A percentile compares a stretch with the other conserved stretches of the same genome.
These are phyloP conservation scores for Petrocephalus microphthalmus DNA, from an alignment of 2,113 vertebrate genomes.

Conservation along the genomic window DNA sequence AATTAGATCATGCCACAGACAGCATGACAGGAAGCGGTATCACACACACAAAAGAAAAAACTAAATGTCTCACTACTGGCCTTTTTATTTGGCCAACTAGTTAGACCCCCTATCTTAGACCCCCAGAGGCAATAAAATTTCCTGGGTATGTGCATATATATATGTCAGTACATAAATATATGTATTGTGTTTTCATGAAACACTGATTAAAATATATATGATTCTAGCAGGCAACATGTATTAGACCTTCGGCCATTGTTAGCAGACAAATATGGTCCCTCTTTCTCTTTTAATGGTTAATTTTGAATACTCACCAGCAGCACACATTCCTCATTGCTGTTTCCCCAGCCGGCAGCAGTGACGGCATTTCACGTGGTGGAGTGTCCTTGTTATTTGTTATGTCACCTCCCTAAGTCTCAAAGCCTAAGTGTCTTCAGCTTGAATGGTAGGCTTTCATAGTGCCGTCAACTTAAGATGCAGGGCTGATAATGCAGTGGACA, in stretches of 20 bases:
- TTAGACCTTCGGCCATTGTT: not conserved
- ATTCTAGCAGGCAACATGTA: not conserved
- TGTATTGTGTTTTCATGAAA: not conserved
- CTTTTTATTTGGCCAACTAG: not conserved
- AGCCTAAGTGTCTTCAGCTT: not conserved
- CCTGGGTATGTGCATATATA: not conserved
- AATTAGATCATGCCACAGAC: not conserved
- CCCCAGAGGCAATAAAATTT: not conserved
- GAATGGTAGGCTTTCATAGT: conserved; percentile 49
- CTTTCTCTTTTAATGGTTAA: not conserved
- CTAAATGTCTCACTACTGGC: too few relatives aligned
- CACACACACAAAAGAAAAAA: too few relatives aligned
- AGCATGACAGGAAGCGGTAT: not conserved
- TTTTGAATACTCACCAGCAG: not conserved
- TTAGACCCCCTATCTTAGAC: too few relatives aligned
- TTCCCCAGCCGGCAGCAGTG: not conserved
- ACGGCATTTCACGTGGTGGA: not conserved
- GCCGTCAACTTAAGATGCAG: conserved; percentile 54
- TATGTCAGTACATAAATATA: not conserved
- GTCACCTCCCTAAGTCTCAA: not conserved
- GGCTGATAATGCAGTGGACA: conserved; percentile 56
- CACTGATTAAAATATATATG: not conserved
- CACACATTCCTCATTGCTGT: not conserved
- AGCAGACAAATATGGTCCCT: not conserved
- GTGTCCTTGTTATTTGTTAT: not conserved